Evolutionary conservation across 2,797 vertebrate species (phyloP), one percentile per base, ranked within the genome.

Genomic region (Cottoperca gobio): DNA sequence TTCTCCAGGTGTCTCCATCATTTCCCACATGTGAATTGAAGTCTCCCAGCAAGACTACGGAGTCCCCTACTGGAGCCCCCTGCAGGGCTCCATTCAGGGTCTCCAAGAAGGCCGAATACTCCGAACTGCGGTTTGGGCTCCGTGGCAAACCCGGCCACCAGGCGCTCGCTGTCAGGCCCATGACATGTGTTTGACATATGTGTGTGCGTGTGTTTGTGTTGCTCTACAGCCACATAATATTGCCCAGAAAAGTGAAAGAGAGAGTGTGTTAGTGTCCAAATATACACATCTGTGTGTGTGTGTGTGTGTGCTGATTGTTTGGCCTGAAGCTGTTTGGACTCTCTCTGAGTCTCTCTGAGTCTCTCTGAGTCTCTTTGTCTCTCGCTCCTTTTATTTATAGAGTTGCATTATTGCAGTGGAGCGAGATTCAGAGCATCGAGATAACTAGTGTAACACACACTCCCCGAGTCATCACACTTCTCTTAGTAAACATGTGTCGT

Each of bases 251-350:
- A 28, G 50, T 21, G 55, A 50, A 33, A 68, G 23, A 48, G 9
- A 35, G 63, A n/a, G 46, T n/a, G 61, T 28, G 54, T 11, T 19
- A 6, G 48, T 1, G 3, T 50, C 5, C 46, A 50, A 33, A 70
- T 17, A 45, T 57, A 26, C 14, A 19, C 42, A 37, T 45, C 23
- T 45, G 7, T 55, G 61, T 1, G 14, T 60, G 55, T 64, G 53
- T 61, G 31, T 5, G 0, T 28, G 43, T 55, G 64, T 76, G 62
- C 40, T 64, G 73, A 64, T 59, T 2, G 16, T 49, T 45, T 11
- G 70, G 19, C 78, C 52, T 14, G 5, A 70, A 68, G 82, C 70
- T 24, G 33, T 68, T 42, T 52, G 52, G 50, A 28, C 46, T 31
- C 2, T 24, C 40, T 62, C 26, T n/a, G n/a, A n/a, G n/a, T 68